A percentile compares a stretch with the other conserved stretches of the same genome.
phyloP scores from a whole-genome alignment of 2,888 invertebrate species.

The Chalcosyrphus nemorum region DNA sequence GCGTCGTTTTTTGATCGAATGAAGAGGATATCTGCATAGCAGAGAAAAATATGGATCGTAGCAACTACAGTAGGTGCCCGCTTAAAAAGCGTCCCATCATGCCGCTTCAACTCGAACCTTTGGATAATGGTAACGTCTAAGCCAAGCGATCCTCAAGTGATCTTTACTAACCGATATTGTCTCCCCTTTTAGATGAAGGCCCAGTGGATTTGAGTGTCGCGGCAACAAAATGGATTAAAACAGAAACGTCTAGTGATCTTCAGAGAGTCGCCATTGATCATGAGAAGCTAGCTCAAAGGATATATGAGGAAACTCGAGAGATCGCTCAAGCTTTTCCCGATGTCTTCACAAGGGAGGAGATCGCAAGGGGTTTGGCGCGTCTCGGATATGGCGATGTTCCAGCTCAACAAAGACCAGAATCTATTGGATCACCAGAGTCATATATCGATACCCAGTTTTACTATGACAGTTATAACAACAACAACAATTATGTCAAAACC shows the following conservation, averaged over 20 bases:
- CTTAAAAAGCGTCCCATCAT: slow-evolving; percentile 80
- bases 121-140: slow-evolving; percentile 76
- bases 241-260: slow-evolving; percentile 22
- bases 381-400: slow-evolving; percentile 79
- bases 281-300: slow-evolving; percentile 79
- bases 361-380: slow-evolving; percentile 78
- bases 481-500: slow-evolving; percentile 77
- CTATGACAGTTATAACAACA: slow-evolving; percentile 75
- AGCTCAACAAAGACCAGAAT: slow-evolving; percentile 66
- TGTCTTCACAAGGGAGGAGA: slow-evolving; percentile 80
- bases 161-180: background rate
- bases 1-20: slow-evolving; percentile 74
- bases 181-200: slow-evolving; percentile 77
- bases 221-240: slow-evolving; percentile 63
- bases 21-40: slow-evolving; percentile 1
- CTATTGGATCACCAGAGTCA: slow-evolving; percentile 77
- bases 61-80: slow-evolving; percentile 81
- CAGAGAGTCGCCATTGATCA: slow-evolving; percentile 13
- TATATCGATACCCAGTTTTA: slow-evolving; percentile 76
- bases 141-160: background rate
- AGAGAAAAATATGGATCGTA: slow-evolving; percentile 77
- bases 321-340: slow-evolving; percentile 80
- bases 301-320: slow-evolving; percentile 80
- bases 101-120: slow-evolving; percentile 73
- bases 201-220: slow-evolving; percentile 79